phyloP scores from a whole-genome alignment of 2,888 invertebrate genomes.

The Drosophila rellima region DNA sequence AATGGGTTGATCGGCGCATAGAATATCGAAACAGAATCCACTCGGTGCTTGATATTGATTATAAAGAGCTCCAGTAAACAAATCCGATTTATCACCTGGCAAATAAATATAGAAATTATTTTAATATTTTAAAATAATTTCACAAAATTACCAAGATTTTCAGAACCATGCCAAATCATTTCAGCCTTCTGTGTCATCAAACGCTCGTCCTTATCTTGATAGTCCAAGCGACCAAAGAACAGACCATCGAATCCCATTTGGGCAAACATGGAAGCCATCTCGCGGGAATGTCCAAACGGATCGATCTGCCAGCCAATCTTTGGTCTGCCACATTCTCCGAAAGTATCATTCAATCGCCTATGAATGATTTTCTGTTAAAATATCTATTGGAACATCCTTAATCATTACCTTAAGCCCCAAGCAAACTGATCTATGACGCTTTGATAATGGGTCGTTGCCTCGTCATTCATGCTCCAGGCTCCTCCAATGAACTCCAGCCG shows the following conservation, averaged over 20 bases:
- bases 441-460: slow-evolving; percentile 90
- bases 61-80: slow-evolving; percentile 94
- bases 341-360: slow-evolving; percentile 89
- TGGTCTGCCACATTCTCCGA: slow-evolving; percentile 91
- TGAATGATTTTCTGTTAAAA: background rate
- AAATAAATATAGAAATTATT: background rate
- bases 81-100: slow-evolving; percentile 84
- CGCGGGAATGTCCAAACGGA: slow-evolving; percentile 94
- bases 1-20: slow-evolving; percentile 94
- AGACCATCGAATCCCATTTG: slow-evolving; percentile 96
- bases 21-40: slow-evolving; percentile 97
- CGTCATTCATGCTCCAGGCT: slow-evolving; percentile 94
- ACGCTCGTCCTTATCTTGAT: slow-evolving; percentile 91
- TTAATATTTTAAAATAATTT: background rate
- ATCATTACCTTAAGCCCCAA: slow-evolving; percentile 88
- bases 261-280: slow-evolving; percentile 92
- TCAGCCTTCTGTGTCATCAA: slow-evolving; percentile 89
- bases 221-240: slow-evolving; percentile 95
- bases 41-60: slow-evolving; percentile 94
- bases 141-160: slow-evolving; percentile 88
- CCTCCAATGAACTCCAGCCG: slow-evolving; percentile 92
- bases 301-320: slow-evolving; percentile 94
- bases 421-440: slow-evolving; percentile 91
- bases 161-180: slow-evolving; percentile 93
- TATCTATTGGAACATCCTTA: accelerated